Evolutionary conservation across 1,140 invertebrate species (phyloP).

Genomic region (Drosophila persimilis): DNA sequence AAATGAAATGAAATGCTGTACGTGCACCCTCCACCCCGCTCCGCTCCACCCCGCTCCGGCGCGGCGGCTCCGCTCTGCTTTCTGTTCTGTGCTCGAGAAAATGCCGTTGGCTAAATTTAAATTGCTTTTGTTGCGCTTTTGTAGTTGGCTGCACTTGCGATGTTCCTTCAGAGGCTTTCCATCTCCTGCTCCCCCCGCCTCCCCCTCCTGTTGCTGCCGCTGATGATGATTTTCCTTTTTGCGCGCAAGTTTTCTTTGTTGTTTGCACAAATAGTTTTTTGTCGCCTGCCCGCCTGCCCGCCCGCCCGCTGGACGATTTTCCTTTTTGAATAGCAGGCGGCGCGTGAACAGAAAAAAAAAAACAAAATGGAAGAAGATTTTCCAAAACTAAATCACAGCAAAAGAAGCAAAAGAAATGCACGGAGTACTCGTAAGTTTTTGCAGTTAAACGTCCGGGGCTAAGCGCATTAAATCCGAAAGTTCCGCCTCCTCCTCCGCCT

Average conservation of each 20-base stretch:
- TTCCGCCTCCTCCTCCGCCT: background rate
- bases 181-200: background rate
- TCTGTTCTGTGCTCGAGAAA: constrained; percentile 14
- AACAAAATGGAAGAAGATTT: background rate
- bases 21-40: background rate
- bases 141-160: constrained; percentile 60
- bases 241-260: constrained; percentile 76
- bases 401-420: constrained; percentile 13
- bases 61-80: constrained; percentile 7
- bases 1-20: constrained; percentile 65
- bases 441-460: constrained; percentile 72
- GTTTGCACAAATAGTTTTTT: constrained; percentile 81
- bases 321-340: constrained; percentile 58
- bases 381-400: constrained; percentile 22
- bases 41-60: too few relatives aligned
- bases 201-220: constrained; percentile 17
- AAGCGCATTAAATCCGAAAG: constrained; percentile 69
- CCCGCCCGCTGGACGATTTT: constrained; percentile 54
- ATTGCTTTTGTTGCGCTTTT: constrained; percentile 80
- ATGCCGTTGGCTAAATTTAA: constrained; percentile 74
- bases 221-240: constrained; percentile 77
- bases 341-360: constrained; percentile 34
- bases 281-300: constrained; percentile 47
- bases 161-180: constrained; percentile 7
- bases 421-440: constrained; percentile 61